Evolutionary conservation across 1,140 invertebrate species (phyloP).

Genomic region (Chrysomallon squamiferum): DNA sequence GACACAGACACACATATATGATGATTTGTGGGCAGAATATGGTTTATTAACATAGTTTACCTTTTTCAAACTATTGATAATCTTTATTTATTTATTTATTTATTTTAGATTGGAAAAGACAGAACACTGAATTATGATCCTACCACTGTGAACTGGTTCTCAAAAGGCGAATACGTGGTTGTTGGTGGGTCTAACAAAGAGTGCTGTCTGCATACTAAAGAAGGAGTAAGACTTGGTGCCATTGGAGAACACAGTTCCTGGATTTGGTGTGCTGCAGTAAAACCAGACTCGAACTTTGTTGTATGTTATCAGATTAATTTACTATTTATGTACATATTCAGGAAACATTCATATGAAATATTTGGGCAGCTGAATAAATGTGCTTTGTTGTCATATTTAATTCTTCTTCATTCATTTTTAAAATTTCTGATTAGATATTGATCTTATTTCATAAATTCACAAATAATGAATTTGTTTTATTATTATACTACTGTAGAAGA

Average conservation of each 20-base stretch:
- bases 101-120: conserved; percentile 74
- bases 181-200: conserved; percentile 84
- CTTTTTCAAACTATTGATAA: too few species aligned
- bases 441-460: too few species aligned
- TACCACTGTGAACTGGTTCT: conserved; percentile 77
- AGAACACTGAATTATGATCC: conserved; percentile 81
- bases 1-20: too few species aligned
- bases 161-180: conserved; percentile 82
- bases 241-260: conserved; percentile 80
- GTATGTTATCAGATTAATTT: conserved; percentile 68
- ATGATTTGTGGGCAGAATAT: too few species aligned
- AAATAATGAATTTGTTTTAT: too few species aligned
- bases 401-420: background rate
- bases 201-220: conserved; percentile 78
- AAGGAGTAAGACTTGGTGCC: conserved; percentile 80
- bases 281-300: conserved; percentile 77
- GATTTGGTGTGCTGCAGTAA: conserved; percentile 84
- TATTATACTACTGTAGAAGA: too few species aligned
- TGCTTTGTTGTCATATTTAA: background rate
- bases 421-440: too few species aligned
- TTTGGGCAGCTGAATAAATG: too few species aligned
- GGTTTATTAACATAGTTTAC: too few species aligned
- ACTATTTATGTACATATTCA: too few species aligned
- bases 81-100: too few species aligned
- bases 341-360: too few species aligned